Evolutionary conservation across 2,797 vertebrate species (phyloP).

Genomic region (Gallinago solitaria): DNA sequence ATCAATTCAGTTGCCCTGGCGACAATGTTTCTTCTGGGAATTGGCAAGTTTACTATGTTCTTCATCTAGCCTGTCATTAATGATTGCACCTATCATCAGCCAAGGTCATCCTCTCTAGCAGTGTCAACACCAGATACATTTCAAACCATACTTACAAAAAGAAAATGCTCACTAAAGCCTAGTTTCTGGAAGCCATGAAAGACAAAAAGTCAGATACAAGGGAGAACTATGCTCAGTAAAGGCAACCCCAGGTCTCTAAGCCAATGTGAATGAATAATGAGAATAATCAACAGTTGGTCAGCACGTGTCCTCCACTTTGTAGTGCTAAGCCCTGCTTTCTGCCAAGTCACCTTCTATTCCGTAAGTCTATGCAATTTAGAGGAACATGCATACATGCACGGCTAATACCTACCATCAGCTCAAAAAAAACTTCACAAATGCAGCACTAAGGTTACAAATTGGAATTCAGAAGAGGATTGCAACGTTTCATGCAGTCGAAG

Average conservation of each 20-base stretch:
- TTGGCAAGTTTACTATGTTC: not conserved
- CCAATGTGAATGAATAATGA: not conserved
- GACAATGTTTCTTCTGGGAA: not conserved
- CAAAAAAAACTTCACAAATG: not conserved
- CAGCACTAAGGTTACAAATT: not conserved
- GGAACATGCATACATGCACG: not conserved
- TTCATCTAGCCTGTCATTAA: not conserved
- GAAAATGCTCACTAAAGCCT: not conserved
- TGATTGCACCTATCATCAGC: not conserved
- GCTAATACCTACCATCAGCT: not conserved
- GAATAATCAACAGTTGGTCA: not conserved
- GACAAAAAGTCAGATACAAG: not conserved
- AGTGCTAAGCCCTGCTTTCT: not conserved
- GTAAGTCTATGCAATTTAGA: not conserved
- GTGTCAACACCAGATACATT: not conserved
- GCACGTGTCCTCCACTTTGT: rapidly evolving
- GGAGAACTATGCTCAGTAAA: not conserved
- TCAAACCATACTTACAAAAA: not conserved
- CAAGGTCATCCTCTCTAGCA: not conserved
- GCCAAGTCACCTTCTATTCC: not conserved
- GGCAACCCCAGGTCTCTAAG: not conserved
- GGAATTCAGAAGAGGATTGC: not conserved
- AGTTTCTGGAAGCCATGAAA: not conserved
- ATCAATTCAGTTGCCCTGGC: not conserved
- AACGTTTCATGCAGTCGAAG: not conserved